Base-by-base conservation (phyloP, 64 coral and sea anemone species). In the Acropora yongei region DNA sequence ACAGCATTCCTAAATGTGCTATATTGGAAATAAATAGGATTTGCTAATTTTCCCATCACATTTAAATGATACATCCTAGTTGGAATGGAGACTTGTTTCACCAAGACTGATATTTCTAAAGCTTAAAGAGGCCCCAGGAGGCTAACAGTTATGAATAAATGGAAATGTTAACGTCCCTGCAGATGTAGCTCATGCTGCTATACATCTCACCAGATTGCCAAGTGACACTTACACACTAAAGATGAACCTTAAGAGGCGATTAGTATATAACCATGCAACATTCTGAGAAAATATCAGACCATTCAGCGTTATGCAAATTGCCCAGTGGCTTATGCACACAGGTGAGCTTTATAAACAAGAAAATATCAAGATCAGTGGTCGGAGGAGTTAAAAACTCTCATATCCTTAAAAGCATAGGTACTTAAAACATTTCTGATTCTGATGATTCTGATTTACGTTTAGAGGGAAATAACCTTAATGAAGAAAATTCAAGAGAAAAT, bases 51-150 rank as follows among this genome's bases (percentile, higher is more conserved):
- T 47, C 14, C 67, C 84, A 12, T 20, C 12, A 17, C 1, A 73
- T 46, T 87, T 87, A 74, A 66, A 87, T 18, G 12, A 48, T 6
- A 87, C 84, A 87, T 66, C 61, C 61, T 11, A 87, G 43, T 51
- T 87, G 11, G 84, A 87, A 43, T 87, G 65, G 65, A 87, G 84
- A 74, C 84, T 87, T 87, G 84, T 87, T 49, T 87, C 84, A 50
- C 84, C 84, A 72, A 69, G 84, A 57, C 50, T 87, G 44, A 87
- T 87, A 43, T 87, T 87, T 74, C 84, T 75, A 49, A 87, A 87
- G 42, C 41, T 87, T 44, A 68, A 87, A 12, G 84, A 87, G 68
- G 66, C 84, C 16, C 63, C 84, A 44, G 75, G 84, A 74, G 84
- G 84, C 19, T 74, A 87, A 71, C 84, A 75, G 65, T 87, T 50